A percentile compares a stretch with the other conserved stretches of the same genome.
These are phyloP conservation scores for Melanotaenia parkinsoni DNA, from an alignment of 2,797 vertebrate genomes.

Conservation along the genomic window DNA sequence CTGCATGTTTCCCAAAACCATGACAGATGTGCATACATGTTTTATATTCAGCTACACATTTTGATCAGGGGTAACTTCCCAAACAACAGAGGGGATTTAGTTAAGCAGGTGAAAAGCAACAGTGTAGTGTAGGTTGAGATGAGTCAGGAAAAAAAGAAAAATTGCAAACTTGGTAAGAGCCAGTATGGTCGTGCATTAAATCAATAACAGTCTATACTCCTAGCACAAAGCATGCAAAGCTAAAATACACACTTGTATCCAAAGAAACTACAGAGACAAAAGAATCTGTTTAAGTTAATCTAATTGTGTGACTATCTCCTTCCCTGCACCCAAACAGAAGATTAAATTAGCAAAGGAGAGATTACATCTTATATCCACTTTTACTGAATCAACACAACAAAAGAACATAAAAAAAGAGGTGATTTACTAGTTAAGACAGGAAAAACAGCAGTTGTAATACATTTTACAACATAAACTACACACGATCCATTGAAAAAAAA, in stretches of 20 bases:
- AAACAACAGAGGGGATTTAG: background rate
- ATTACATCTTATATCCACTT: background rate
- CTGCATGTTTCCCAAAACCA: slow-evolving; percentile 7
- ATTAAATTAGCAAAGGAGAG: slow-evolving; percentile 15
- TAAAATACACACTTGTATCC: slow-evolving; percentile 16
- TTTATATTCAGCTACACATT: background rate
- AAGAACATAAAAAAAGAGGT: background rate
- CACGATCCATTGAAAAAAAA: background rate
- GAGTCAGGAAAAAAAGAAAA: background rate
- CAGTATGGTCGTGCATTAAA: slow-evolving; percentile 12
- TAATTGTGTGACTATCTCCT: slow-evolving; percentile 13
- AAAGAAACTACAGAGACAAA: slow-evolving; percentile 35
- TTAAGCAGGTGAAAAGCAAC: slow-evolving; percentile 16
- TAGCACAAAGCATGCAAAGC: slow-evolving; percentile 13
- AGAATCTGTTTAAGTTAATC: slow-evolving; percentile 32
- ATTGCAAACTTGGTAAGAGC: slow-evolving; percentile 4
- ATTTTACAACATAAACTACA: background rate
- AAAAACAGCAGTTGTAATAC: background rate
- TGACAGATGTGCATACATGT: slow-evolving; percentile 2
- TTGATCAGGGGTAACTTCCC: background rate
- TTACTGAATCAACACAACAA: slow-evolving; percentile 14
- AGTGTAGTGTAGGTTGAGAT: background rate
- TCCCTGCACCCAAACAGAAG: slow-evolving; percentile 22
- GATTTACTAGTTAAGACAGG: background rate
- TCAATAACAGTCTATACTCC: slow-evolving; percentile 6